Evolutionary conservation across 2,888 invertebrate species (phyloP).

Genomic region (Sepiola atlantica): DNA sequence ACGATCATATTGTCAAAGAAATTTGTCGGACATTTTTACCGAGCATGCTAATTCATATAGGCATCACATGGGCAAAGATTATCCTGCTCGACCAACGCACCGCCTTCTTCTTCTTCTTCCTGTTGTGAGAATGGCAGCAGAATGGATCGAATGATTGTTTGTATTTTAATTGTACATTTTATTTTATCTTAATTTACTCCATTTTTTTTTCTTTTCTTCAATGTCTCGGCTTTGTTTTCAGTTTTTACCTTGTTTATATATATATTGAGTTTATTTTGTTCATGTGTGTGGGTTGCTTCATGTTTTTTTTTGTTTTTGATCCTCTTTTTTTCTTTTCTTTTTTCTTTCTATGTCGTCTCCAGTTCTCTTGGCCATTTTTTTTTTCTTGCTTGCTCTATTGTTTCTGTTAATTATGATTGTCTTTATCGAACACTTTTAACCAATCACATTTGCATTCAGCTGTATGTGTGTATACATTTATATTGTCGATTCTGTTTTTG

Average conservation of each 20-base stretch:
- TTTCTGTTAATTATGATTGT: not conserved
- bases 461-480: not conserved
- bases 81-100: too few species aligned
- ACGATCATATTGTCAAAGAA: too few species aligned
- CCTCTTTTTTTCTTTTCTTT: not conserved
- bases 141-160: not conserved
- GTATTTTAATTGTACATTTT: not conserved
- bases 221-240: slow-evolving; percentile 45
- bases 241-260: slow-evolving; percentile 45
- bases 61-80: too few species aligned
- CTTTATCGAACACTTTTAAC: not conserved
- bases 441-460: not conserved
- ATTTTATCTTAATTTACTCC: not conserved
- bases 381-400: slow-evolving; percentile 3
- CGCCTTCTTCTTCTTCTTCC: not conserved
- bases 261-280: slow-evolving; percentile 48
- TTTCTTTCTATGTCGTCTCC: not conserved
- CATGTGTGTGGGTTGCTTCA: slow-evolving; percentile 42
- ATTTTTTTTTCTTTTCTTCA: not conserved
- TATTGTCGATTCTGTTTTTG: not conserved
- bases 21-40: too few species aligned
- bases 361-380: not conserved
- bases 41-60: too few species aligned
- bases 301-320: slow-evolving; percentile 46
- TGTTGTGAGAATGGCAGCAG: too few species aligned